Base-by-base conservation (phyloP, 2,113 vertebrate genomes). In the Passer domesticus region DNA sequence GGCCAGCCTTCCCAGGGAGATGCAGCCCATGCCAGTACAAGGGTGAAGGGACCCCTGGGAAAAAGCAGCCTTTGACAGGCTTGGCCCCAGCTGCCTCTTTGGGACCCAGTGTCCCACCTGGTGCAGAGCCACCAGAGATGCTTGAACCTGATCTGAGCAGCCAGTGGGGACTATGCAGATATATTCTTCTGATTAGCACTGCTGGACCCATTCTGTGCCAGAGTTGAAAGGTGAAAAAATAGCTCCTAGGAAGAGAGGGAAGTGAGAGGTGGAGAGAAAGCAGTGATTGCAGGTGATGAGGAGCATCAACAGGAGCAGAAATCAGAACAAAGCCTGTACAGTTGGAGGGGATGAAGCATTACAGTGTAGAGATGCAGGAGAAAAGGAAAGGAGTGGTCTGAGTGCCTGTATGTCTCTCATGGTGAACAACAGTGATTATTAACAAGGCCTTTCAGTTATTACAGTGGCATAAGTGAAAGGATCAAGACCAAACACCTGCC, bases 341-440 rank as follows among this genome's bases (percentile, higher is more conserved):
- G 27, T 10, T 8, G 7, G 43, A 87, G 23, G 18, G 9, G 11
- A 41, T 6, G 19, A 84, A 76, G 49, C 11, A 25, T 25, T 8
- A 0, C 30, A 50, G 15, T 23, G 14, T 49, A 60, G 53, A 80
- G 10, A 46, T 10, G 21, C 31, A 76, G 22, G 22, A 64, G 31
- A 66, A 85, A 76, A 77, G 35, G 25, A 2, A 11, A 78, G 44
- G 31, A 88, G 37, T 0, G 0, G 11, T 31, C 50, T 50, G 56
- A 70, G 58, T 35, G 44, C 33, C n/a, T 50, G 37, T 0, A 0
- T 11, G 3, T 67, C 25, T 80, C 35, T 50, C 0, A 0, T 35
- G 44, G 44, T 39, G 41, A 85, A 46, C 27, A 87, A 24, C 50
- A 85, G 28, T 0, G 0, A n/a, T 49, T 50, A 28, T 80, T 53